Evolutionary conservation across 2,113 vertebrate species (phyloP), one percentile per base, ranked within the genome.

Genomic region (Tachysurus fulvidraco): DNA sequence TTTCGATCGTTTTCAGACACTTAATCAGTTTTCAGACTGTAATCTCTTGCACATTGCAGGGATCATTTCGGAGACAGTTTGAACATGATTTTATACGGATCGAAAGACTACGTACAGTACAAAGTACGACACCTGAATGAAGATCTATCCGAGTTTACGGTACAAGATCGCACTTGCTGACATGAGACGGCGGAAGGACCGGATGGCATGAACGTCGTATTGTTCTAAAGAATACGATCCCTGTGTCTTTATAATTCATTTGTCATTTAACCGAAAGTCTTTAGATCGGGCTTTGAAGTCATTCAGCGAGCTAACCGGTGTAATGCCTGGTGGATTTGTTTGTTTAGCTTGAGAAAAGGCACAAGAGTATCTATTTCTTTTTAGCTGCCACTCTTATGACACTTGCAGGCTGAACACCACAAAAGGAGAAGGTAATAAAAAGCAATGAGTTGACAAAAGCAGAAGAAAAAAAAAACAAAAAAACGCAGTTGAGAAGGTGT

Each of bases 271-370:
- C 84, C 36, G 28, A 12, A 12, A 88, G 87, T 87, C 81, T 74
- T 77, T 89, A 88, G 88, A 90, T 79, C 85, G 89, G 74, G 83
- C 94, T 95, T 95, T 94, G 94, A 95, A 93, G 93, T 92, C 85
- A 85, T 89, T 89, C 69, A 82, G 74, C 64, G 83, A 90, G 83
- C 85, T 69, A 88, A 88, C 86, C 84, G 83, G 87, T 86, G 84
- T 88, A 89, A 81, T 88, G 86, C 60, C 89, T 91, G 89, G 78
- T 85, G 83, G 91, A 92, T 90, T 36, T 94, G 91, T 94, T 94
- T 93, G 93, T 92, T 91, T 90, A 92, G 85, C 86, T 77, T 92
- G 84, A 88, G 91, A 89, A 81, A 50, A 88, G 50, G 81, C 52
- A 84, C n/a, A 65, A 76, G 60, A 74, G 87, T 89, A 88, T 81